These are phyloP conservation scores for Eulemur rufifrons DNA, from an alignment of 2,113 vertebrate genomes.

Conservation along the genomic window DNA sequence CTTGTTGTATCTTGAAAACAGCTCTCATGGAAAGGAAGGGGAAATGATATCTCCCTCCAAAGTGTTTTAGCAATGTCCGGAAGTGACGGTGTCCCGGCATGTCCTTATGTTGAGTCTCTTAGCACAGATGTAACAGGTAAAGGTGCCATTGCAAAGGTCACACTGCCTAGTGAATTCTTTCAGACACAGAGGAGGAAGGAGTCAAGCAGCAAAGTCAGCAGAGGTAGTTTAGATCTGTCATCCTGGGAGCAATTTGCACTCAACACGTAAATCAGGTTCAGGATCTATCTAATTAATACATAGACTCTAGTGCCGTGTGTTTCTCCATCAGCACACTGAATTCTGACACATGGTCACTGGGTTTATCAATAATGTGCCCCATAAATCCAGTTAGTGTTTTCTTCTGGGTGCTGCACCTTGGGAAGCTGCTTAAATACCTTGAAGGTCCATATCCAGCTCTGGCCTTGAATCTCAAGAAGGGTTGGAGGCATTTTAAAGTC, in stretches of 20 bases:
- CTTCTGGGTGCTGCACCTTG: background rate
- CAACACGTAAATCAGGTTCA: slow-evolving; percentile 3
- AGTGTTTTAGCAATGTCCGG: background rate
- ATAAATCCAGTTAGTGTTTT: slow-evolving; percentile 51
- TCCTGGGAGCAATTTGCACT: slow-evolving; percentile 19
- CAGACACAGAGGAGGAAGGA: background rate
- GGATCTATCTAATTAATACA: background rate
- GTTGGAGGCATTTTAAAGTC: background rate
- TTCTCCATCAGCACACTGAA: background rate
- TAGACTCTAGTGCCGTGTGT: background rate
- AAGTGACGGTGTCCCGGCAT: background rate
- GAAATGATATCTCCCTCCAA: background rate
- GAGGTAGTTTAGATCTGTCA: background rate
- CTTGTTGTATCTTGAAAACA: background rate
- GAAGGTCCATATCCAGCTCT: slow-evolving; percentile 42
- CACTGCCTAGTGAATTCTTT: background rate
- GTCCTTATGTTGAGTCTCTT: background rate
- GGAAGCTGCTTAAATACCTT: slow-evolving; percentile 33
- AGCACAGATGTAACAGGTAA: background rate
- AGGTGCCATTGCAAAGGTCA: background rate
- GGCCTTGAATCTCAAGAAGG: slow-evolving; percentile 57
- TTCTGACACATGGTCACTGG: background rate
- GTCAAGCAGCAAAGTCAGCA: background rate
- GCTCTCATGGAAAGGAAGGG: background rate
- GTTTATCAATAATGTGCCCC: slow-evolving; percentile 16